Evolutionary conservation across 2,797 vertebrate species (phyloP).

Genomic region (Spea hammondii): DNA sequence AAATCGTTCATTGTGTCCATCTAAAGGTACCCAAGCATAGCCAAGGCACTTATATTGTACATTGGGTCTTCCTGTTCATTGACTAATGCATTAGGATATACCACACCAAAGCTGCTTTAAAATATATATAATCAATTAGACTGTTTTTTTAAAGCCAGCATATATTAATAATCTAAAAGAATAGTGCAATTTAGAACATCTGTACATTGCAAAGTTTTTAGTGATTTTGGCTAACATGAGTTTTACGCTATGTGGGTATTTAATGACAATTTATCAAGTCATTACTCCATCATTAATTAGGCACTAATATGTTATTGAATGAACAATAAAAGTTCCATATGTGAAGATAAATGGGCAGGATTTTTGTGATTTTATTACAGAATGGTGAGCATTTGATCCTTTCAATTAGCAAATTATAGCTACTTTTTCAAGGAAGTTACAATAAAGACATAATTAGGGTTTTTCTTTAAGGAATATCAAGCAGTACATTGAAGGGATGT

Average conservation of each 20-base stretch:
- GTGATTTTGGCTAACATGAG: constrained; percentile 32
- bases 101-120: not conserved
- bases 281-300: constrained; percentile 51
- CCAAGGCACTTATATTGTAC: no score
- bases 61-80: not conserved
- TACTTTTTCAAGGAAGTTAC: not conserved
- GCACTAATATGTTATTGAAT: constrained; percentile 47
- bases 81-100: not conserved
- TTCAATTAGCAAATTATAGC: constrained; percentile 11
- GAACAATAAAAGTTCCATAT: constrained; percentile 45
- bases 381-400: constrained; percentile 10
- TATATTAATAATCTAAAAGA: not conserved
- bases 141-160: no score
- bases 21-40: no score
- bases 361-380: constrained; percentile 5
- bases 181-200: constrained; percentile 16
- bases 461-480: no score
- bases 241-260: constrained; percentile 39
- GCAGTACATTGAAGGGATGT: no score
- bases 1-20: no score
- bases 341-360: constrained; percentile 20
- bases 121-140: not conserved
- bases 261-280: constrained; percentile 53
- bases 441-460: constrained; percentile 2
- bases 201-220: constrained; percentile 34